A percentile compares a stretch with the other conserved stretches of the same genome.
These are phyloP conservation scores for Campylorhamphus procurvoides DNA, from an alignment of 2,113 vertebrate species.

Conservation along the genomic window DNA sequence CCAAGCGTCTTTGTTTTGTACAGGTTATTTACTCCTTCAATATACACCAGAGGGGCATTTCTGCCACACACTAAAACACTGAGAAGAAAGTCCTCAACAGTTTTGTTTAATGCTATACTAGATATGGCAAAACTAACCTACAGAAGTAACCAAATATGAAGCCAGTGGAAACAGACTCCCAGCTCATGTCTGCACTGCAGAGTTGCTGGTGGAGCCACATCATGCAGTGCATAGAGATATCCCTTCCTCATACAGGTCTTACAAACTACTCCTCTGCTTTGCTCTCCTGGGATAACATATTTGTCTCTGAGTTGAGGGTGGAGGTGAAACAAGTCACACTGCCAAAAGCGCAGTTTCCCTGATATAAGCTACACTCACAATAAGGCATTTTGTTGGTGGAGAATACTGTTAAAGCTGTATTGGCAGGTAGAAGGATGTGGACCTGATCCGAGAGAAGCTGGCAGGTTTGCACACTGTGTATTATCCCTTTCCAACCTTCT, in stretches of 20 bases:
- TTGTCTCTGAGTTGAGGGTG: background rate
- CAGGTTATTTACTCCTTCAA: background rate
- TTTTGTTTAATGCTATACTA: background rate
- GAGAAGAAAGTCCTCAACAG: background rate
- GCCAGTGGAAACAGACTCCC: background rate
- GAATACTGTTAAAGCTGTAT: background rate
- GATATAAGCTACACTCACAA: background rate
- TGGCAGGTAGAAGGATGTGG: conserved; percentile 26
- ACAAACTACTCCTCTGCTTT: background rate
- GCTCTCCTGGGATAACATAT: background rate
- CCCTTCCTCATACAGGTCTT: background rate
- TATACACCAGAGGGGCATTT: background rate
- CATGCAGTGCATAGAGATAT: background rate
- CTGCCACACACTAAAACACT: background rate
- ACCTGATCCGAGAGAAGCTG: conserved; percentile 27
- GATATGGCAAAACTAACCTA: background rate
- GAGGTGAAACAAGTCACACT: background rate
- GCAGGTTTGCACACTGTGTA: conserved; percentile 44
- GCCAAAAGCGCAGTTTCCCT: background rate
- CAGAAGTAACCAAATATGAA: background rate
- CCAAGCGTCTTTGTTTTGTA: background rate
- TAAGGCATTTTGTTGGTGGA: background rate
- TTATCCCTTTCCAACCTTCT: conserved; percentile 56
- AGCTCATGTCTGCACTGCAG: background rate
- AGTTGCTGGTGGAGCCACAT: background rate